Percentiles rank a stretch among this genome's conserved stretches.
Conservation (phyloP, 2,113 vertebrate genomes). For the Trichechus manatus region DNA sequence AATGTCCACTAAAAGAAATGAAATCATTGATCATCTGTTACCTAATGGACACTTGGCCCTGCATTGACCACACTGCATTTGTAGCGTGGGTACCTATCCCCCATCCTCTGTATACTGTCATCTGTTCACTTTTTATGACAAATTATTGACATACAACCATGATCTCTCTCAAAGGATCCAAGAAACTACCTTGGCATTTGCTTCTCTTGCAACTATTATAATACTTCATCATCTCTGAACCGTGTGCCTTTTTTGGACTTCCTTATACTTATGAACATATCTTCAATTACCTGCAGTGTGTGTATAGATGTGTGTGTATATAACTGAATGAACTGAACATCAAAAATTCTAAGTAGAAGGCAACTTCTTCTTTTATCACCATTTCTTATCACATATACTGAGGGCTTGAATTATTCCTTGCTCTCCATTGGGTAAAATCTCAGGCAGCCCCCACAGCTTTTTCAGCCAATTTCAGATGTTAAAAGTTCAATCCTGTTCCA, state of each 20-base stretch:
- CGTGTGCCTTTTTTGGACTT: not conserved
- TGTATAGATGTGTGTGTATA: not conserved
- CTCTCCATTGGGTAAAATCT: not conserved
- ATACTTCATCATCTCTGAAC: not conserved
- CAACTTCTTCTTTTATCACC: not conserved
- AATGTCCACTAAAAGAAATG: not conserved
- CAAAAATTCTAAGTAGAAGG: slow-evolving; percentile 39
- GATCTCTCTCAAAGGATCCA: not conserved
- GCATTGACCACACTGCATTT: not conserved
- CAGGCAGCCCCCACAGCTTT: not conserved
- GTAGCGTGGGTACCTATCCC: not conserved
- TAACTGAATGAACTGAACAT: not conserved
- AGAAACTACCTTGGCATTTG: not conserved
- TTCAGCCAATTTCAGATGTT: not conserved
- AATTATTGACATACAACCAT: not conserved
- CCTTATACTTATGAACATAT: not conserved
- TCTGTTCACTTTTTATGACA: not conserved
- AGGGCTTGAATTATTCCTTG: not conserved
- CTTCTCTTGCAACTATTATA: not conserved
- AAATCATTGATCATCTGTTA: not conserved
- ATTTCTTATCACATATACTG: not conserved
- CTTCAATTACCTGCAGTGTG: not conserved
- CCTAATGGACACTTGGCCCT: not conserved
- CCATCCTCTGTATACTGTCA: not conserved
- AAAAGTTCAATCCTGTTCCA: not conserved